Evolutionary conservation across 2,797 vertebrate species (phyloP).

Genomic region (Smutsia temminckii): DNA sequence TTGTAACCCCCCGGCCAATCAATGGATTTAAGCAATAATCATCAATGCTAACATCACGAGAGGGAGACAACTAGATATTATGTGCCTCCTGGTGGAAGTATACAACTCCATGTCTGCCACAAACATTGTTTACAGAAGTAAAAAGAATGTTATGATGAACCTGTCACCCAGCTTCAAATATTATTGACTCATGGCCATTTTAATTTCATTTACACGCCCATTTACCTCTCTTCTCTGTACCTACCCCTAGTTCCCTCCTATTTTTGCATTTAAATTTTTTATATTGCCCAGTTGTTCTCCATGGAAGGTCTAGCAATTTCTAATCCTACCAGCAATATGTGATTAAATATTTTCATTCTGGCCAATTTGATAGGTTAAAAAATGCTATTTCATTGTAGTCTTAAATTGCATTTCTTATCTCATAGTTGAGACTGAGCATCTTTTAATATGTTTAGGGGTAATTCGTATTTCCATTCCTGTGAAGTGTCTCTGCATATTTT

Average conservation of each 20-base stretch:
- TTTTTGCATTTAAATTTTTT: not conserved
- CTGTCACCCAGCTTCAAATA: not conserved
- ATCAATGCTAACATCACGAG: not conserved
- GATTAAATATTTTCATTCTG: conserved; percentile 26
- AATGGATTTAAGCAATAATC: not conserved
- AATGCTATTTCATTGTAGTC: not conserved
- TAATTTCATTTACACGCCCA: not conserved
- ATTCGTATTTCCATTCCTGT: conserved; percentile 10
- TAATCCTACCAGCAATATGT: not conserved
- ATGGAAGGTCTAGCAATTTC: not conserved
- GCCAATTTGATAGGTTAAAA: not conserved
- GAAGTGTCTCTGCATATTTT: not conserved
- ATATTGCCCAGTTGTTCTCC: not conserved
- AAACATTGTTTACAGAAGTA: not conserved
- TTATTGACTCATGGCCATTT: not conserved
- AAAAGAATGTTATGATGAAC: not conserved
- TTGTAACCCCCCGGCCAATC: not conserved
- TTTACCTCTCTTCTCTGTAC: not conserved
- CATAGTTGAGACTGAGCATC: not conserved
- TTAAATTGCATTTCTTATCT: not conserved
- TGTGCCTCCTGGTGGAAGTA: not conserved
- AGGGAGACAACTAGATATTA: not conserved
- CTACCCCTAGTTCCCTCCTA: too few relatives aligned
- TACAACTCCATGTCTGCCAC: not conserved
- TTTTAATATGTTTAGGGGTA: not conserved